A percentile compares a stretch with the other conserved stretches of the same genome.
Evolutionary conservation across 2,113 vertebrate species (phyloP).

Genomic region (Muscicapa adusta): DNA sequence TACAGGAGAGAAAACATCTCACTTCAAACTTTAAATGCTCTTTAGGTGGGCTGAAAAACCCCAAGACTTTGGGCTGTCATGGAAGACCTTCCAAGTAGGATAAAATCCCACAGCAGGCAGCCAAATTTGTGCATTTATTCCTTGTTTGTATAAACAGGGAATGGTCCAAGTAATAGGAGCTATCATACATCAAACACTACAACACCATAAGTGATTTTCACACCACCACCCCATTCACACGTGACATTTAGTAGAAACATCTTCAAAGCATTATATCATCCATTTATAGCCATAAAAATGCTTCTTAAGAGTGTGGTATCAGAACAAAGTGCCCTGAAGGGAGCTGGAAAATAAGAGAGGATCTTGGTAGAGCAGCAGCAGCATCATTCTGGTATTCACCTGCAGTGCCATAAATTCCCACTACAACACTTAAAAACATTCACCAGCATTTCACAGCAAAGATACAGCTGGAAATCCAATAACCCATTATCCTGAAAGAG

Average conservation of each 20-base stretch:
- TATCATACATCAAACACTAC: neutral
- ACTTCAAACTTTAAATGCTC: neutral
- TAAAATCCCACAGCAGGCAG: neutral
- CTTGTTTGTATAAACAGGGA: neutral
- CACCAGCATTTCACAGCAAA: neutral
- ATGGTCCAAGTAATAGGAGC: neutral
- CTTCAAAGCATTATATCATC: neutral
- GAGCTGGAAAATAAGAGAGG: neutral
- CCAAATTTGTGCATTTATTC: neutral
- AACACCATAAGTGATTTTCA: neutral
- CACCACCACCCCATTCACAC: neutral
- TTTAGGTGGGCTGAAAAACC: neutral
- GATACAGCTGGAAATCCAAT: neutral
- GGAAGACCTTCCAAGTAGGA: neutral
- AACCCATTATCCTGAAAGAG: neutral
- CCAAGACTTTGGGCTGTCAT: neutral
- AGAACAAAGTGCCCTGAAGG: neutral
- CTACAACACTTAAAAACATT: neutral
- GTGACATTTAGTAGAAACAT: neutral
- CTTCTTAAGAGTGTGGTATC: neutral
- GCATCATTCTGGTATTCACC: neutral
- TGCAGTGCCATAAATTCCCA: neutral
- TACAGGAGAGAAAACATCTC: neutral
- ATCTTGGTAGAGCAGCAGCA: neutral
- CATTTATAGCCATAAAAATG: neutral